These are phyloP conservation scores for Marasmarcha lunaedactyla DNA, from an alignment of 2,888 invertebrate species.

Conservation along the genomic window DNA sequence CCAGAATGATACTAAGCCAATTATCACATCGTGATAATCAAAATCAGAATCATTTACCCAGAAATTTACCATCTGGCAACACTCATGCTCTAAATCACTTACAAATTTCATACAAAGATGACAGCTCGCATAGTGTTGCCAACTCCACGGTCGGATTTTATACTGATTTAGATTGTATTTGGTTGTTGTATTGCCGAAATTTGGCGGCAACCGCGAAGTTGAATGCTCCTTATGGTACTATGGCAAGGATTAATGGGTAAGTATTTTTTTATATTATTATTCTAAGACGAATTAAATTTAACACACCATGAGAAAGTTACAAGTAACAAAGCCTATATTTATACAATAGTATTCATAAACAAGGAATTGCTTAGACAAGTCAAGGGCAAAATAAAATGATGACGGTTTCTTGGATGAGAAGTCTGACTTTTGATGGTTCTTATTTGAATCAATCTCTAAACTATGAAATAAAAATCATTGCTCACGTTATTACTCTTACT, in stretches of 20 bases:
- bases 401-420: too few relatives aligned
- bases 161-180: constrained; percentile 68
- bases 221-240: constrained; percentile 65
- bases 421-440: too few relatives aligned
- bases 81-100: constrained; percentile 44
- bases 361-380: too few relatives aligned
- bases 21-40: constrained; percentile 36
- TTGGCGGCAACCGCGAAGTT: constrained; percentile 62
- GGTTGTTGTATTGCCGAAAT: constrained; percentile 71
- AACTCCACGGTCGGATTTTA: constrained; percentile 23
- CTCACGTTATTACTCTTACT: too few relatives aligned
- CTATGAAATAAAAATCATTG: too few relatives aligned
- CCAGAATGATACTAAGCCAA: constrained; percentile 41
- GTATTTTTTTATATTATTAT: constrained; percentile 7
- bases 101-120: constrained; percentile 32
- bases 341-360: too few relatives aligned
- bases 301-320: not conserved
- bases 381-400: too few relatives aligned
- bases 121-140: constrained; percentile 24
- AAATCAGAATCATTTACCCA: constrained; percentile 21
- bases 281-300: not conserved
- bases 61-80: constrained; percentile 41
- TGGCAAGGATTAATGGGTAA: constrained; percentile 73
- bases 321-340: too few relatives aligned
- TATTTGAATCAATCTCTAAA: too few relatives aligned